Evolutionary conservation across 2,113 vertebrate genomes (phyloP).

Genomic region (Petrocephalus microphthalmus): DNA sequence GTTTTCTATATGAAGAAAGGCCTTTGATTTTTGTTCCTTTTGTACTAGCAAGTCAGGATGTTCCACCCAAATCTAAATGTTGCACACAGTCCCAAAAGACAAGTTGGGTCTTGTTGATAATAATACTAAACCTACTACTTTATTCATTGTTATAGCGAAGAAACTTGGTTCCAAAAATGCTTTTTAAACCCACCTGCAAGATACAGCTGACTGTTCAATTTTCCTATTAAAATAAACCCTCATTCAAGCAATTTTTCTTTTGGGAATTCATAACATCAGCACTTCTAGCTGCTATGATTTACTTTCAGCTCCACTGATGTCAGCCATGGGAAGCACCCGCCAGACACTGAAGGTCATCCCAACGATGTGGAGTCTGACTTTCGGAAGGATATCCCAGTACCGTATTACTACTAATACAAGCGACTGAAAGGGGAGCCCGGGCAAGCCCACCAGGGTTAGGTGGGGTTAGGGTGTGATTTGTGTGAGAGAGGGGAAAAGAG

Average conservation of each 20-base stretch:
- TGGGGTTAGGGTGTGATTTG: neutral
- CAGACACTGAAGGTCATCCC: neutral
- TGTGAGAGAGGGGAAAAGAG: neutral
- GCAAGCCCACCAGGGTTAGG: neutral
- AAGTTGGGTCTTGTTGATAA: conserved; percentile 1
- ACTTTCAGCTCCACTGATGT: neutral
- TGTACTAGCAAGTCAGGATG: conserved; percentile 44
- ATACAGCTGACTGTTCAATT: neutral
- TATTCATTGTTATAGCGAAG: neutral
- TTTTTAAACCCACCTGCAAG: neutral
- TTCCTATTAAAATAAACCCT: neutral
- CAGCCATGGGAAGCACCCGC: neutral
- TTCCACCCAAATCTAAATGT: conserved; percentile 40
- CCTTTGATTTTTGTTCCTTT: conserved; percentile 45
- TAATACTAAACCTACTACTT: neutral
- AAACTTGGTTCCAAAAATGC: neutral
- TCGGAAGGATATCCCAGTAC: neutral
- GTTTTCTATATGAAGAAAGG: conserved; percentile 35
- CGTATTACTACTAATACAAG: neutral
- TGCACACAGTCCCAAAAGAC: conserved; percentile 21
- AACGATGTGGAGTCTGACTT: neutral
- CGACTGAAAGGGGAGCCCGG: neutral
- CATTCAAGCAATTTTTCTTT: neutral
- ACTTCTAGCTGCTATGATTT: neutral
- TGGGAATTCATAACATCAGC: neutral